These are phyloP conservation scores for Malurus cyaneus DNA, from an alignment of 2,113 vertebrate genomes.

Conservation along the genomic window DNA sequence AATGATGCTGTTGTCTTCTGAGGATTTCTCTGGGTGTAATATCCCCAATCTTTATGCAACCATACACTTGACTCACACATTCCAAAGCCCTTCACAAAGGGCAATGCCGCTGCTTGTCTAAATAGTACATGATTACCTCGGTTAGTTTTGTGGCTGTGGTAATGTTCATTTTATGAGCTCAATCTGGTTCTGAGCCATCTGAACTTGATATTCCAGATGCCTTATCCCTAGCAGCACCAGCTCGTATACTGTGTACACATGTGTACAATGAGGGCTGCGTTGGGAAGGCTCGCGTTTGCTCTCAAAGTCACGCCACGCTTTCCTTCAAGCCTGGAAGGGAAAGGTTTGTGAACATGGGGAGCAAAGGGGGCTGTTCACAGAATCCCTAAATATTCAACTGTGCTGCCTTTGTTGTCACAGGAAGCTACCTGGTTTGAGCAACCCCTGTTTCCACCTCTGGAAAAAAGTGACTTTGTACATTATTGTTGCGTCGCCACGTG, in stretches of 20 bases:
- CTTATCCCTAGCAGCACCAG: constrained; percentile 22
- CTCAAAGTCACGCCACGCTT: neutral
- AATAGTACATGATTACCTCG: constrained; percentile 24
- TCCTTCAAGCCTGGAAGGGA: neutral
- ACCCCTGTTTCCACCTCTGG: neutral
- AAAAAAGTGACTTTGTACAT: neutral
- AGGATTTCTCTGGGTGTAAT: constrained; percentile 50
- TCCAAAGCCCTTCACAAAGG: constrained; percentile 65
- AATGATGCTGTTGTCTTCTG: constrained; percentile 43
- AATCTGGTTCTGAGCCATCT: constrained; percentile 52
- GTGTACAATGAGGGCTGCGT: neutral
- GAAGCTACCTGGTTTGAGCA: neutral
- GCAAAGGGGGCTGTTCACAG: neutral
- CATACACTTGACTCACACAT: constrained; percentile 60
- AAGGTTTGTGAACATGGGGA: neutral
- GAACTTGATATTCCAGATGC: constrained; percentile 24
- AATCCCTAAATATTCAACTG: neutral
- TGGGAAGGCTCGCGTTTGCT: neutral
- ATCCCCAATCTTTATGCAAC: constrained; percentile 58
- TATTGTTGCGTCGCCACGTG: neutral
- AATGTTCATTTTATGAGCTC: constrained; percentile 58
- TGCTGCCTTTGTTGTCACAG: neutral
- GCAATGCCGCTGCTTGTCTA: constrained; percentile 43
- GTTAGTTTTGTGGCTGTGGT: constrained; percentile 49
- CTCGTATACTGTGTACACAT: constrained; percentile 24